Conservation (phyloP, 1,140 invertebrate species). For the Drosophila oshimai region DNA sequence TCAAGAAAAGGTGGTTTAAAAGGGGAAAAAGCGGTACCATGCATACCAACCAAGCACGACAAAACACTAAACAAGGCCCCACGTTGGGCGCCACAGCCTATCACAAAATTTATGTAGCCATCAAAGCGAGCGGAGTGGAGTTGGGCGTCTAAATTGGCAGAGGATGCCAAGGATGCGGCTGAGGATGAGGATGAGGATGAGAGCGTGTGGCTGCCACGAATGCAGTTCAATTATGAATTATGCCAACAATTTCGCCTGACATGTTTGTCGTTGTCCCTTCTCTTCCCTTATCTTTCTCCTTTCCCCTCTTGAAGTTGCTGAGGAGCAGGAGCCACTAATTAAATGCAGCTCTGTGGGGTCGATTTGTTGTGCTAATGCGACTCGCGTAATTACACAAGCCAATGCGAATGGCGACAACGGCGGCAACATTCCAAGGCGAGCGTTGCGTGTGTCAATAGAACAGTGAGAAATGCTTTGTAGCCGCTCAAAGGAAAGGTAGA, state of each 20-base stretch:
- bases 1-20: too few species aligned
- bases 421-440: slow-evolving; percentile 68
- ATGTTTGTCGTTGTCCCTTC: slow-evolving; percentile 33
- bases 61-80: background rate
- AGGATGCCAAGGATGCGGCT: slow-evolving; percentile 2
- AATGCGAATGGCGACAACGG: slow-evolving; percentile 43
- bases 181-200: background rate
- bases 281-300: background rate
- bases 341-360: slow-evolving; percentile 69
- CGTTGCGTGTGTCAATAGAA: slow-evolving; percentile 75
- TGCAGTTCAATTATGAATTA: slow-evolving; percentile 79
- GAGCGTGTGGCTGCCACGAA: slow-evolving; percentile 33
- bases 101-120: slow-evolving; percentile 60
- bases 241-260: slow-evolving; percentile 68
- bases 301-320: background rate
- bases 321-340: slow-evolving; percentile 72
- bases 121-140: slow-evolving; percentile 27
- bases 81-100: slow-evolving; percentile 31
- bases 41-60: slow-evolving; percentile 29
- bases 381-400: slow-evolving; percentile 64
- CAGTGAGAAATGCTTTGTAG: slow-evolving; percentile 58
- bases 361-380: slow-evolving; percentile 75
- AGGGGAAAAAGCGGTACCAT: too few species aligned
- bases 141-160: background rate
- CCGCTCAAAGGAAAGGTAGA: background rate